A percentile compares a stretch with the other conserved stretches of the same genome.
Evolutionary conservation across 1,140 invertebrate genomes (phyloP).

Genomic region (Andricus grossulariae): DNA sequence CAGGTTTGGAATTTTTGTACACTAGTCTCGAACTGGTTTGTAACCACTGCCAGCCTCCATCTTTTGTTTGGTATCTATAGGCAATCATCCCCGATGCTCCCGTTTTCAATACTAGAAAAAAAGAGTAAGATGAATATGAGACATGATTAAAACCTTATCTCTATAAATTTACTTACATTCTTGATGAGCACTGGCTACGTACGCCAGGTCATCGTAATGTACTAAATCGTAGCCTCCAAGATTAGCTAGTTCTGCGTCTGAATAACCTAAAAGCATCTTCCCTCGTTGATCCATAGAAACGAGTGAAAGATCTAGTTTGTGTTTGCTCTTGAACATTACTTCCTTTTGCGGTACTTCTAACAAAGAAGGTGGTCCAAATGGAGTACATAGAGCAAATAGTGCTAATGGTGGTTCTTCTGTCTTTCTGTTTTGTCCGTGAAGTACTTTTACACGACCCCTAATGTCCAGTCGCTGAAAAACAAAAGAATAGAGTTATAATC

Average conservation of each 20-base stretch:
- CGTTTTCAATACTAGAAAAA: conserved; percentile 92
- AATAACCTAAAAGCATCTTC: conserved; percentile 95
- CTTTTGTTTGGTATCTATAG: conserved; percentile 96
- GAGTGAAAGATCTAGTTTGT: conserved; percentile 96
- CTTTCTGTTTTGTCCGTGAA: conserved; percentile 97
- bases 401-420: conserved; percentile 95
- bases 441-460: conserved; percentile 94
- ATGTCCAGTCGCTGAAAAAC: conserved; percentile 96
- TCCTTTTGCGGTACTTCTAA: conserved; percentile 94
- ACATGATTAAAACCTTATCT: not conserved
- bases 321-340: conserved; percentile 99
- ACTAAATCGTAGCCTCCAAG: conserved; percentile 98
- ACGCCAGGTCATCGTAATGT: conserved; percentile 97
- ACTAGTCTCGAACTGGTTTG: conserved; percentile 97
- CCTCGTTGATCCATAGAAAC: conserved; percentile 98
- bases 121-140: not conserved
- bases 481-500: conserved; percentile 44
- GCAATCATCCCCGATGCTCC: conserved; percentile 99
- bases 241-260: conserved; percentile 92
- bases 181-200: conserved; percentile 98
- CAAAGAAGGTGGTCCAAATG: conserved; percentile 95
- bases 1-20: conserved; percentile 99
- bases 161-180: conserved; percentile 86
- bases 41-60: conserved; percentile 97
- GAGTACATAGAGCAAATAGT: conserved; percentile 97